Evolutionary conservation across 2,797 vertebrate genomes (phyloP).

Genomic region (Thalassophryne amazonica): DNA sequence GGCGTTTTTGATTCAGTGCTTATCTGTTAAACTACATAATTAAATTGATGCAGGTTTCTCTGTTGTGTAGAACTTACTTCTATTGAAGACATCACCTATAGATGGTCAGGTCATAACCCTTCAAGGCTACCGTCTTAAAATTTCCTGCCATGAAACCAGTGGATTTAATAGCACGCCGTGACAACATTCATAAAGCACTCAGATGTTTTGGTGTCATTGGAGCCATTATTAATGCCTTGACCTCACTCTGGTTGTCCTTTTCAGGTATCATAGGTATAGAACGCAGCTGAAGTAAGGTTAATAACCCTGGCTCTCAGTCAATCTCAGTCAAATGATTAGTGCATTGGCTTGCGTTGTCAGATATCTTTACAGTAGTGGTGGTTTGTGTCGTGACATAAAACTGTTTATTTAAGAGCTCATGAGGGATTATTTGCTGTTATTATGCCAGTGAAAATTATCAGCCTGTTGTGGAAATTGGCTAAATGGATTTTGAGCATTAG

Average conservation of each 20-base stretch:
- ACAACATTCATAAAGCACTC: slow-evolving; percentile 51
- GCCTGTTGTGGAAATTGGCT: slow-evolving; percentile 40
- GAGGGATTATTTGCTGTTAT: slow-evolving; percentile 49
- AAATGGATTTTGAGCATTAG: slow-evolving; percentile 54
- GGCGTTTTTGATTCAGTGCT: slow-evolving; percentile 21
- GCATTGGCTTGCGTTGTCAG: slow-evolving; percentile 19
- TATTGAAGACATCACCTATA: slow-evolving; percentile 43
- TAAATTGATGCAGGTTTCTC: slow-evolving; percentile 27
- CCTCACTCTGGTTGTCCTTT: slow-evolving; percentile 19
- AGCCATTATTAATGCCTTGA: slow-evolving; percentile 25
- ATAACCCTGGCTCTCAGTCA: slow-evolving; percentile 3
- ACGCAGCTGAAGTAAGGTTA: slow-evolving; percentile 12
- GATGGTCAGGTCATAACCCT: slow-evolving; percentile 34
- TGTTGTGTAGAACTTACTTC: slow-evolving; percentile 30
- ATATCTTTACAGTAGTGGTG: slow-evolving; percentile 27
- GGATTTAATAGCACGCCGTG: slow-evolving; percentile 34
- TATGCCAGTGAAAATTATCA: slow-evolving; percentile 49
- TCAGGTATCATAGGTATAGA: slow-evolving; percentile 1
- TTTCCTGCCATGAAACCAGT: slow-evolving; percentile 23
- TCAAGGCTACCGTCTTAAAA: slow-evolving; percentile 40
- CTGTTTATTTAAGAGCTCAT: slow-evolving; percentile 57
- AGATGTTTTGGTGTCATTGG: slow-evolving; percentile 18
- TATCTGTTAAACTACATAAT: slow-evolving; percentile 21
- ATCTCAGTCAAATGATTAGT: slow-evolving; percentile 4
- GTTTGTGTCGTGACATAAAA: slow-evolving; percentile 41